Percentiles rank a stretch among this genome's conserved stretches.
Evolutionary conservation across 2,113 vertebrate genomes (phyloP).

Genomic region (Myocastor coypus): DNA sequence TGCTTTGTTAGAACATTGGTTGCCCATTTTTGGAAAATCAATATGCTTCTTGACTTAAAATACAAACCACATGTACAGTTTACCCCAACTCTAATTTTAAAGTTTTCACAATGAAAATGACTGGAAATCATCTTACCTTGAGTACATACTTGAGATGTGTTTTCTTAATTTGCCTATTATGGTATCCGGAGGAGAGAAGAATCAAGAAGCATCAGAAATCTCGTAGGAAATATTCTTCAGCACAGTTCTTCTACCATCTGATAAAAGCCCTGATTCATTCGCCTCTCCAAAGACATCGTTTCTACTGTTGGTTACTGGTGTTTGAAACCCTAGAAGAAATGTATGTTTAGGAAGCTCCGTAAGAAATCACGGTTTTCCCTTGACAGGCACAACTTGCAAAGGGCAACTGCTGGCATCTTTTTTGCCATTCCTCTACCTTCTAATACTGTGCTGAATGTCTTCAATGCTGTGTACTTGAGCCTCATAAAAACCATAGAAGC

Average conservation of each 20-base stretch:
- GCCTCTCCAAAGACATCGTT: neutral
- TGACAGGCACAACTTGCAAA: neutral
- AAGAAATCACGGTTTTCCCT: neutral
- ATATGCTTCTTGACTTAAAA: slow-evolving; percentile 1
- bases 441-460: neutral
- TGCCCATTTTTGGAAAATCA: slow-evolving; percentile 38
- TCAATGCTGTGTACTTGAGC: neutral
- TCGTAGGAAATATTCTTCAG: neutral
- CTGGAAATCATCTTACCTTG: neutral
- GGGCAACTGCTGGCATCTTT: neutral
- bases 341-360: neutral
- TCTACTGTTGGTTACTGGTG: neutral
- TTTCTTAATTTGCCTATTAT: slow-evolving; percentile 42
- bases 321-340: slow-evolving; percentile 2
- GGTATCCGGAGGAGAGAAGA: neutral
- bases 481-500: neutral
- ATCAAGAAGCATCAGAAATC: neutral
- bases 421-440: neutral
- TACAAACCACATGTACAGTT: slow-evolving; percentile 1
- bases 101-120: slow-evolving; percentile 44
- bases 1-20: slow-evolving; percentile 67
- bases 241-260: neutral
- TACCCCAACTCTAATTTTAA: neutral
- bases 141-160: neutral
- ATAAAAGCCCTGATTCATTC: neutral